These are phyloP conservation scores for Patella vulgata DNA, from an alignment of 1,140 invertebrate species.

Conservation along the genomic window DNA sequence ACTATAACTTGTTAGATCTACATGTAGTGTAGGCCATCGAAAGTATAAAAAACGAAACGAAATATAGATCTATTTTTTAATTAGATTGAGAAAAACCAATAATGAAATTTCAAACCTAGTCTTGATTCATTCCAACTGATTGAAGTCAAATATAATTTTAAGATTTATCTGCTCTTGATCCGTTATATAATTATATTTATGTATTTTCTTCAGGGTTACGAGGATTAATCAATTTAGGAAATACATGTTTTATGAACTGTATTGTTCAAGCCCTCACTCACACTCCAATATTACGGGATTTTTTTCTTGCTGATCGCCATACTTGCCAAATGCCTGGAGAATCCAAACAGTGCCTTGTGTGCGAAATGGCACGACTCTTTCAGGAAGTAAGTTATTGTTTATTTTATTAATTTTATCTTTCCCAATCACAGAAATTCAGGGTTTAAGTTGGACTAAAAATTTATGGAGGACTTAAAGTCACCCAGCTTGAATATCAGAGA, in stretches of 20 bases:
- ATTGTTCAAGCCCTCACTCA: slow-evolving; percentile 96
- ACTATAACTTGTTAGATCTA: too few species aligned
- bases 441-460: too few species aligned
- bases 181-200: too few species aligned
- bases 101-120: too few species aligned
- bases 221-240: slow-evolving; percentile 95
- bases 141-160: background rate
- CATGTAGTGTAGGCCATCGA: too few species aligned
- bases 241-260: slow-evolving; percentile 99
- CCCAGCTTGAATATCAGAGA: too few species aligned
- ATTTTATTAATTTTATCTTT: too few species aligned
- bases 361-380: slow-evolving; percentile 79
- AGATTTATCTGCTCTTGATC: background rate
- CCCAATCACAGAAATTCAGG: too few species aligned
- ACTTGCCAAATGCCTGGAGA: slow-evolving; percentile 60
- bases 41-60: too few species aligned
- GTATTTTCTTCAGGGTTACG: slow-evolving; percentile 68
- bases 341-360: slow-evolving; percentile 83
- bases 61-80: too few species aligned
- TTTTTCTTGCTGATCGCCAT: slow-evolving; percentile 93
- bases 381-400: slow-evolving; percentile 58
- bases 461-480: too few species aligned
- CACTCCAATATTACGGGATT: slow-evolving; percentile 92
- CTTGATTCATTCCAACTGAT: background rate
- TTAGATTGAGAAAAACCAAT: too few species aligned